Percentiles rank a stretch among this genome's conserved stretches.
Evolutionary conservation across 30 jellyfish, hydroid and myxozoan genomes (phyloP).

Genomic region (Morbakka virulenta): DNA sequence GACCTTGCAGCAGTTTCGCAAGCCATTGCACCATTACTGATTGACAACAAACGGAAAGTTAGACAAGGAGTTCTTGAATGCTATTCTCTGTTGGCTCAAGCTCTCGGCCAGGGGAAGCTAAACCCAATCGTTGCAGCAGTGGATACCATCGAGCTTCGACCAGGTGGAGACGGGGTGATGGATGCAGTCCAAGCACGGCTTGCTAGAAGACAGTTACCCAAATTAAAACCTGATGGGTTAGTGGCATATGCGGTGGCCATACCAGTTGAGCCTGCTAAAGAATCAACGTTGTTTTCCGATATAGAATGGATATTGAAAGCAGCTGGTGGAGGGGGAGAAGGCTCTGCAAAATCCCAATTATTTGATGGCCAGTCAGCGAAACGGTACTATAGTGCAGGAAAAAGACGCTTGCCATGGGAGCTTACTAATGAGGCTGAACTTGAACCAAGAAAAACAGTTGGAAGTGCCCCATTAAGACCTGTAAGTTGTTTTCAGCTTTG

Average conservation of each 20-base stretch:
- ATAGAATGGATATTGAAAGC: slow-evolving; percentile 87
- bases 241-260: slow-evolving; percentile 67
- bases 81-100: slow-evolving; percentile 87
- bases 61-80: slow-evolving; percentile 92
- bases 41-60: slow-evolving; percentile 64
- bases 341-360: background rate
- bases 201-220: slow-evolving; percentile 75
- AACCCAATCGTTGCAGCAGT: slow-evolving; percentile 96
- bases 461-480: slow-evolving; percentile 85
- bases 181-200: slow-evolving; percentile 92
- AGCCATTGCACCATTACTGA: slow-evolving; percentile 52
- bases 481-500: slow-evolving; percentile 36
- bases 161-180: slow-evolving; percentile 82
- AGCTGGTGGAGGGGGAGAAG: slow-evolving; percentile 31
- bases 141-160: slow-evolving; percentile 66
- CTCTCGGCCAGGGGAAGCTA: slow-evolving; percentile 88
- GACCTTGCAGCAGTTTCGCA: slow-evolving; percentile 58
- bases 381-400: slow-evolving; percentile 83
- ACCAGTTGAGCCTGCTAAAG: slow-evolving; percentile 40
- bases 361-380: slow-evolving; percentile 6
- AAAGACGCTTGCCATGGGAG: slow-evolving; percentile 81
- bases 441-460: slow-evolving; percentile 61
- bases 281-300: slow-evolving; percentile 55
- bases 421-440: slow-evolving; percentile 21
- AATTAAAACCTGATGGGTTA: slow-evolving; percentile 59